phyloP scores from a whole-genome alignment of 2,113 vertebrate species.

The Trogon surrucura region DNA sequence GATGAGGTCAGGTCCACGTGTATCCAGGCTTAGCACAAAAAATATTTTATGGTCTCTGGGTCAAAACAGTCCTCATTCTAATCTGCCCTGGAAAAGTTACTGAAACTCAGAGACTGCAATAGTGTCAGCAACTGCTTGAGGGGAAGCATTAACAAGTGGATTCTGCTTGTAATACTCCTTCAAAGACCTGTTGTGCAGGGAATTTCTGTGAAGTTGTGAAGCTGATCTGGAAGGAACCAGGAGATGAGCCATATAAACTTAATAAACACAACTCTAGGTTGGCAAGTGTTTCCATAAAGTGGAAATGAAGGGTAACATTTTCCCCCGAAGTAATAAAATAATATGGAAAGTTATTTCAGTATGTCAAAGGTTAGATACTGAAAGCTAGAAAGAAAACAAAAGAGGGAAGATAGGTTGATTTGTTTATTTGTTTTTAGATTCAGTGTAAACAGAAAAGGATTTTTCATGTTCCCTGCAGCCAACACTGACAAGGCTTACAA shows the following conservation, averaged over 20 bases:
- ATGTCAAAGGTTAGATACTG: not conserved
- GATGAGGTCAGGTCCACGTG: not conserved
- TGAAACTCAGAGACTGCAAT: not conserved
- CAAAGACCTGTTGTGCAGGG: not conserved
- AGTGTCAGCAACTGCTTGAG: not conserved
- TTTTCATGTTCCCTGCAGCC: not conserved
- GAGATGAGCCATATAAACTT: not conserved
- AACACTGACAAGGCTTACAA: not conserved
- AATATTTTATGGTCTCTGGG: not conserved
- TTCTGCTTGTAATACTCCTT: not conserved
- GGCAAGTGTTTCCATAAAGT: not conserved
- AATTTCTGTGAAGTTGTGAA: not conserved
- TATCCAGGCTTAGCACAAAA: not conserved
- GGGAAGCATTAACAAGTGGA: not conserved
- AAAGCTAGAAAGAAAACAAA: not conserved
- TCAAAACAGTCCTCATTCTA: not conserved
- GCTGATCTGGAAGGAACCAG: not conserved
- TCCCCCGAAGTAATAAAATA: not conserved
- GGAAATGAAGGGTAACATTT: not conserved
- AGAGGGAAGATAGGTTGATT: not conserved
- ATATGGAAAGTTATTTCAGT: not conserved
- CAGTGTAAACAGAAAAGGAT: not conserved
- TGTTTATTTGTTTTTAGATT: not conserved
- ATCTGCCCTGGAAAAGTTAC: not conserved
- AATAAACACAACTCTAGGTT: not conserved